A percentile compares a stretch with the other conserved stretches of the same genome.
Evolutionary conservation across 2,797 vertebrate genomes (phyloP).

Genomic region (Varecia variegata): DNA sequence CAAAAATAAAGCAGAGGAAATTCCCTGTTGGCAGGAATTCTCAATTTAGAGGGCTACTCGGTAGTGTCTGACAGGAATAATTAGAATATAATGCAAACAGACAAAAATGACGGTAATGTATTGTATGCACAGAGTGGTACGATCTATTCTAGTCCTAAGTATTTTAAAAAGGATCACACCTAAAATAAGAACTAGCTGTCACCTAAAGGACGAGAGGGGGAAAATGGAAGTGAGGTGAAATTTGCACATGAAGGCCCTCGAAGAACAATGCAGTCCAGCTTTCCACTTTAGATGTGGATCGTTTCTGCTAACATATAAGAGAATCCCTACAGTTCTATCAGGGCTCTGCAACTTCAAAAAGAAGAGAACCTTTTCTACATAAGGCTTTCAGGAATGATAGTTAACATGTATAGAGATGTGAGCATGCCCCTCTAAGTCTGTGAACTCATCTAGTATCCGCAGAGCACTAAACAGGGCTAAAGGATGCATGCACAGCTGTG

Average conservation of each 20-base stretch:
- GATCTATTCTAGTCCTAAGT: not conserved
- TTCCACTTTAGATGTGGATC: not conserved
- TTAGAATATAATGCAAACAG: not conserved
- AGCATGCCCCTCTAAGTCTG: not conserved
- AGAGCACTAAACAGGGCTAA: too few relatives aligned
- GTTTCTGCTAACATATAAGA: not conserved
- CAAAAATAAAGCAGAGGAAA: not conserved
- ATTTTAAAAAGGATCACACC: not conserved
- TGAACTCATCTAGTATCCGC: not conserved
- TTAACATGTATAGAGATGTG: not conserved
- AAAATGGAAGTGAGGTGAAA: not conserved
- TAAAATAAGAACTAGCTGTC: not conserved
- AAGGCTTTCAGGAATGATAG: not conserved
- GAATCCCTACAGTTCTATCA: too few relatives aligned
- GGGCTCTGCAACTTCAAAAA: not conserved
- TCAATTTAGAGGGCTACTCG: not conserved
- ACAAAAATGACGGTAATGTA: not conserved
- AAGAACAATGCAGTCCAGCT: not conserved
- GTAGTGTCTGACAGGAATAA: not conserved
- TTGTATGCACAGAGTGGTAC: accelerated
- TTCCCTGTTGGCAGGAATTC: not conserved
- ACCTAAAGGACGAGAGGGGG: not conserved
- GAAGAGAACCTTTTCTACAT: not conserved
- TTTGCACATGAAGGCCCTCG: not conserved
- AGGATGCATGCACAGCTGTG: accelerated